Evolutionary conservation across 2,797 vertebrate genomes (phyloP), one percentile per base, ranked within the genome.

Genomic region (Tachyglossus aculeatus): DNA sequence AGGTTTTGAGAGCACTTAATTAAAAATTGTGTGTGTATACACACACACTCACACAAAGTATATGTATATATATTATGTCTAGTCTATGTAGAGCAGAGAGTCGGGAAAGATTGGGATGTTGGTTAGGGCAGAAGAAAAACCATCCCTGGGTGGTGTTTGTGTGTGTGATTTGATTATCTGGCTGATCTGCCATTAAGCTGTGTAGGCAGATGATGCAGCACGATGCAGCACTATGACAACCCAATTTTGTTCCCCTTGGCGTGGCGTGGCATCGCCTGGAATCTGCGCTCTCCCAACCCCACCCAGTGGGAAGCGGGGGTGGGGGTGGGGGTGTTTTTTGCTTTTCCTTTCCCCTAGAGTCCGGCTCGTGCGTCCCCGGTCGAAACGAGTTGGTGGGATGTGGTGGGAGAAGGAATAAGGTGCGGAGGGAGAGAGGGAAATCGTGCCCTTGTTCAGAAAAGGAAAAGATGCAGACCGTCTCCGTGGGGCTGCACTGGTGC

Each of bases 171-270:
- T 61, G 74, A 53, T 22, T 40, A 52, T 70, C 68, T 64, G 61
- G 76, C 73, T 75, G 79, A n/a, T n/a, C n/a, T n/a, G n/a, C n/a
- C n/a, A n/a, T n/a, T n/a, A n/a, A n/a, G n/a, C n/a, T n/a, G 40
- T 31, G 33, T 12, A 79, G 45, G 77, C 78, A 85, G 70, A 88
- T 90, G 86, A 90, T 91, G 90, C 90, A 90, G 86, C 88, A 88
- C 84, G 83, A 89, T 90, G 90, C 86, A 73, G 88, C 76, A 82
- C 61, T 36, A 71, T 74, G 71, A 56, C 85, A 72, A 60, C 37
- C 68, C 77, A 67, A 25, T 45, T 29, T 38, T 70, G 61, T 53
- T 57, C 75, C 76, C 25, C 18, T 71, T 34, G 68, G 54, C 71
- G n/a, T 67, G 75, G 71, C 87, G 83, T 80, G 81, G 78, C 83